Evolutionary conservation across 2,888 invertebrate species (phyloP).

Genomic region (Branchellion lobata): DNA sequence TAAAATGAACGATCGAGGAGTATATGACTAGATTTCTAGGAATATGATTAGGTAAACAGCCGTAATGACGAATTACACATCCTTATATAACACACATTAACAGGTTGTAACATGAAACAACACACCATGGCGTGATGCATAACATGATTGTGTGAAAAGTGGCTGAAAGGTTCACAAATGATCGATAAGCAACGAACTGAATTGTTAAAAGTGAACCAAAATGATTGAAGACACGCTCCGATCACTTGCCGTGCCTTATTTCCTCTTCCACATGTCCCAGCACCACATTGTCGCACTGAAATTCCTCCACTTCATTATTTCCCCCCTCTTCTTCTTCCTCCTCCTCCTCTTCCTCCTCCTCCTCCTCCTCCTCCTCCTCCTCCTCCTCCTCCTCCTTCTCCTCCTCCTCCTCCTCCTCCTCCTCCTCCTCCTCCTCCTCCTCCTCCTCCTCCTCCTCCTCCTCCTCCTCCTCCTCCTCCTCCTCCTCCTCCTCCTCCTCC

Average conservation of each 20-base stretch:
- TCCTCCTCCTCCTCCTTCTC: not conserved
- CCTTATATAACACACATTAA: too few species aligned
- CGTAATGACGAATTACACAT: too few species aligned
- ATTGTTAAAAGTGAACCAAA: not conserved
- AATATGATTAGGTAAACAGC: too few species aligned
- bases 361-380: conserved; percentile 1
- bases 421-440: not conserved
- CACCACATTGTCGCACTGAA: not conserved
- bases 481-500: too few species aligned
- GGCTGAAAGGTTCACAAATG: too few species aligned
- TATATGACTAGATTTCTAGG: too few species aligned
- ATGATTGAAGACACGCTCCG: not conserved
- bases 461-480: not conserved
- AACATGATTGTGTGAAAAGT: too few species aligned
- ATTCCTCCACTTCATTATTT: not conserved
- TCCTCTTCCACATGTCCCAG: not conserved
- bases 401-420: not conserved
- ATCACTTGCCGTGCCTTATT: not conserved
- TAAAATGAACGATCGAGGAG: too few species aligned
- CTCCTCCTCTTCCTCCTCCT: not conserved
- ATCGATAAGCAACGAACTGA: too few species aligned
- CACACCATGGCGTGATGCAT: too few species aligned
- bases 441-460: not conserved
- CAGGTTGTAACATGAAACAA: too few species aligned
- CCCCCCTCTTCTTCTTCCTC: not conserved